Evolutionary conservation across 2,888 invertebrate species (phyloP).

Genomic region (Mesoligia furuncula): DNA sequence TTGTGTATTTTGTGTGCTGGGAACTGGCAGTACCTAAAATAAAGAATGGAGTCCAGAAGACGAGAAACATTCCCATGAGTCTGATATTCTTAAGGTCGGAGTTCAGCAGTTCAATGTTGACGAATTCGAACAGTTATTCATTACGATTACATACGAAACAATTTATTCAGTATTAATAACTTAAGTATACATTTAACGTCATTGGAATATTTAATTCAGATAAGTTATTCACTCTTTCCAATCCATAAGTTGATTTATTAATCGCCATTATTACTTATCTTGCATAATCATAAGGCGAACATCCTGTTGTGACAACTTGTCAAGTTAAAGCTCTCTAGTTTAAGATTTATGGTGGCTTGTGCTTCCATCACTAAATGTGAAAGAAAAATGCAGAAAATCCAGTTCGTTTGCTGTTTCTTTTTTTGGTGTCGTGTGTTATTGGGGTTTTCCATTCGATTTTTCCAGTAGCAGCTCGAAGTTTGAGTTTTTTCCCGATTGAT

Average conservation of each 20-base stretch:
- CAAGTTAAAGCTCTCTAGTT: slow-evolving; percentile 37
- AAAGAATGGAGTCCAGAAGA: neutral
- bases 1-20: neutral
- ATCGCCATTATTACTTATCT: neutral
- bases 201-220: neutral
- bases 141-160: neutral
- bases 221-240: neutral
- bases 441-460: neutral
- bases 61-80: neutral
- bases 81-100: neutral
- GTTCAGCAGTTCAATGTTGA: neutral
- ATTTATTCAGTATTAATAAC: neutral
- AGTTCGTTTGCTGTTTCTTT: neutral
- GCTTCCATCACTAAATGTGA: neutral
- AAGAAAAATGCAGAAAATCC: slow-evolving; percentile 22
- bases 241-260: slow-evolving; percentile 4
- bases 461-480: neutral
- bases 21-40: neutral
- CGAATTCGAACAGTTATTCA: too few species aligned
- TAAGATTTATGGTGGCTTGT: slow-evolving; percentile 38
- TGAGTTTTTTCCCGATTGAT: neutral
- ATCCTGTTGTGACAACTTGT: slow-evolving; percentile 40
- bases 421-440: neutral
- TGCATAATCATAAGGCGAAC: slow-evolving; percentile 6
- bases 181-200: too few species aligned